Evolutionary conservation across 37 sponge, comb jelly and placozoan genomes (phyloP), one percentile per base, ranked within the genome.

Genomic region (Mnemiopsis leidyi): DNA sequence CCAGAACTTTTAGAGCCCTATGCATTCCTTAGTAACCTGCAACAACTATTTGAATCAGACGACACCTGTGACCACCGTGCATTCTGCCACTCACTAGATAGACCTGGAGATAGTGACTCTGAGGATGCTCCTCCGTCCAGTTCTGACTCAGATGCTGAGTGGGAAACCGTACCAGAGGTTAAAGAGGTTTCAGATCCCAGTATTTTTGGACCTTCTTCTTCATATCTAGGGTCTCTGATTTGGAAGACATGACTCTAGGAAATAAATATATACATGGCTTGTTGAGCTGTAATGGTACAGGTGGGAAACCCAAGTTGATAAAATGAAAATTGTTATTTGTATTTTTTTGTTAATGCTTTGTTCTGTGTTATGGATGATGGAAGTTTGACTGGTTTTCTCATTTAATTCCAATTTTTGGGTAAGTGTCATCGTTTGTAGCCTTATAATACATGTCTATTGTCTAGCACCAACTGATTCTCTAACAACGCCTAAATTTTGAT

Each of bases 211-310:
- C 90, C 13, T 23, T 40, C 61, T 13, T 40, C 40, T 23, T 85
- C 90, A 0, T 85, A 85, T 28, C n/a, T 85, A 1, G 90, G 90
- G 26, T 85, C 90, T 39, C 48, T 85, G 0, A 85, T 85, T 40
- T 85, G 90, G 90, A 85, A 85, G n/a, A 28, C 39, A 29, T 39
- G 90, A 85, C 23, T 29, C n/a, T n/a, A n/a, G n/a, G n/a, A n/a
- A n/a, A n/a, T n/a, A n/a, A n/a, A n/a, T n/a, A n/a, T n/a, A n/a
- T n/a, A n/a, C n/a, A n/a, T n/a, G n/a, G n/a, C n/a, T n/a, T n/a
- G n/a, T n/a, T n/a, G n/a, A n/a, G n/a, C n/a, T n/a, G n/a, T n/a
- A n/a, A n/a, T n/a, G n/a, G n/a, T n/a, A n/a, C n/a, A n/a, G n/a
- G n/a, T n/a, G n/a, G n/a, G n/a, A n/a, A n/a, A n/a, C n/a, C n/a